These are phyloP conservation scores for Andrena bicolor DNA, from an alignment of 2,888 invertebrate species.

Conservation along the genomic window DNA sequence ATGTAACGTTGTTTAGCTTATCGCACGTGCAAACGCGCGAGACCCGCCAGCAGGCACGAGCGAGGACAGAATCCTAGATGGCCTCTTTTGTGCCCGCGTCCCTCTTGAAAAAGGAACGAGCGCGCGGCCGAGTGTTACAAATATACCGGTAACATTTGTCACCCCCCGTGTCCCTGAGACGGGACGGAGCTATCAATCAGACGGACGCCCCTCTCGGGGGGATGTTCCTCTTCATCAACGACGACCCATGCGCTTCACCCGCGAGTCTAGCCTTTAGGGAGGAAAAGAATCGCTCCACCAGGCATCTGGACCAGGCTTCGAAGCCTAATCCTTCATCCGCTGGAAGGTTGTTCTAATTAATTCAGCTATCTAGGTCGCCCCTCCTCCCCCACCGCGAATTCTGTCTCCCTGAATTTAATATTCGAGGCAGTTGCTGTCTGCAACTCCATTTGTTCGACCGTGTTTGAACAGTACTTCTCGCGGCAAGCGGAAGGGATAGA, in stretches of 20 bases:
- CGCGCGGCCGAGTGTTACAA: background rate
- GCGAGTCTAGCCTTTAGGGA: background rate
- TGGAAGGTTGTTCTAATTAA: too few relatives aligned
- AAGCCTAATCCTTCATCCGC: too few relatives aligned
- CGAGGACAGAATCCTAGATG: conserved; percentile 28
- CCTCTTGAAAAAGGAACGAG: conserved; percentile 4
- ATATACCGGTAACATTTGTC: conserved; percentile 2
- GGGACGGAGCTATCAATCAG: background rate
- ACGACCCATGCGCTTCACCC: background rate
- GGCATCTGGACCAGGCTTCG: background rate
- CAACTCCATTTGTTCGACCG: too few relatives aligned
- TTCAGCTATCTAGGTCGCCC: too few relatives aligned
- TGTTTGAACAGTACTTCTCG: too few relatives aligned
- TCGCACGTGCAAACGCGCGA: conserved; percentile 47
- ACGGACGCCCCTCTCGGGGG: background rate
- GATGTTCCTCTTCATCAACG: conserved; percentile 9
- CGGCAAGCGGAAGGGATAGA: too few relatives aligned
- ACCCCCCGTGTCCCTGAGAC: background rate
- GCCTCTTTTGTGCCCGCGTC: background rate
- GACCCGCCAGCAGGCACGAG: conserved; percentile 39
- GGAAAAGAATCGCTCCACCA: background rate
- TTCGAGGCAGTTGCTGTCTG: too few relatives aligned
- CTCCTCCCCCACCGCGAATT: too few relatives aligned
- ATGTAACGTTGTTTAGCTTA: conserved; percentile 49
- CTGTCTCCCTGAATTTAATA: too few relatives aligned